Base-by-base conservation (phyloP, 2,797 vertebrate genomes). In the Kryptopterus vitreolus region DNA sequence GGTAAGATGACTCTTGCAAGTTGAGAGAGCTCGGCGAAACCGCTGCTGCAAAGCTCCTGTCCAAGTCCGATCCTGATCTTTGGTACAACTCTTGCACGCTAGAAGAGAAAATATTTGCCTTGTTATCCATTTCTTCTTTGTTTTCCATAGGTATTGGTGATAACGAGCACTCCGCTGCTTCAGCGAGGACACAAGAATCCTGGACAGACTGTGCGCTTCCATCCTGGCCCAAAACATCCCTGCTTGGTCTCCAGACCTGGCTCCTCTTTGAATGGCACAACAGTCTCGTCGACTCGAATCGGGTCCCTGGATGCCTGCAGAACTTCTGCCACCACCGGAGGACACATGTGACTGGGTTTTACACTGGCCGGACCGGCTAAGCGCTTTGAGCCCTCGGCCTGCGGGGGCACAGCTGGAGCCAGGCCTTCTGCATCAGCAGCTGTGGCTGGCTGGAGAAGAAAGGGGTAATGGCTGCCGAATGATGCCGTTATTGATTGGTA, bases 401-500 rank as follows among this genome's bases (percentile, higher is more conserved):
- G 90, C 68, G 95, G 88, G 0, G 95, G 92, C 81, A 94, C 91
- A 0, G 94, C 93, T 0, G 94, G 90, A 52, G 92, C 90, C 72
- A 95, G 91, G 82, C 95, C 94, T 0, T 94, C 94, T 0, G 93
- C 91, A 0, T 96, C 96, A 0, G 95, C 80, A 0, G 91, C 93
- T 0, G 94, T 90, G 0, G 95, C 86, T 0, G 95, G 85, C 31
- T 96, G 95, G 88, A 95, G 93, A 31, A 95, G 94, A 88, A 96
- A 96, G 77, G 95, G 93, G 84, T 95, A 96, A 76, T 94, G 90
- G 81, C 95, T 93, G 85, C 95, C 92, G 1, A 96, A 98, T 10
- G 96, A 94, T 0, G 95, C 92, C 0, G 95, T 92, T 86, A 98
- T 89, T 43, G 97, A 94, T 82, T 94, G 96, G 88, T 96, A 98